Percentiles rank a stretch among this genome's conserved stretches.
phyloP scores from a whole-genome alignment of 2,797 vertebrate species.

The Avahi laniger region DNA sequence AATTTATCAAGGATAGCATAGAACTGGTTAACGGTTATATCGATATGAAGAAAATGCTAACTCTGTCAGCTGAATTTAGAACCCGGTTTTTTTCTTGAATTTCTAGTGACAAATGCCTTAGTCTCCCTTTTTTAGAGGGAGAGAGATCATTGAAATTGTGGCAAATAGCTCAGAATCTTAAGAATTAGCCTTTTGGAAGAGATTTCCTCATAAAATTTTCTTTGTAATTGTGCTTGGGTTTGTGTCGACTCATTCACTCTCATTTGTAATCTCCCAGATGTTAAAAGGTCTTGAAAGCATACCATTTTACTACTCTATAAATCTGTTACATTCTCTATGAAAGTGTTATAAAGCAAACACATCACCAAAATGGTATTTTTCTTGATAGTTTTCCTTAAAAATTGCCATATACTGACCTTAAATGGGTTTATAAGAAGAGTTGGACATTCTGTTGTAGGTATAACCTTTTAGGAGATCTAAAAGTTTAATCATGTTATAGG shows the following conservation, averaged over 20 bases:
- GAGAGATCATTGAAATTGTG: neutral
- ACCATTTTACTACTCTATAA: neutral
- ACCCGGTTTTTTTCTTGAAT: conserved; percentile 23
- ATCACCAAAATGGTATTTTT: conserved; percentile 18
- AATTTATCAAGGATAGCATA: neutral
- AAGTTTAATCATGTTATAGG: neutral
- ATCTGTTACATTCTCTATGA: neutral
- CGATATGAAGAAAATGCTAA: neutral
- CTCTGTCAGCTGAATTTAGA: conserved; percentile 28
- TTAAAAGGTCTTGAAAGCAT: conserved; percentile 37
- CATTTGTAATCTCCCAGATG: neutral
- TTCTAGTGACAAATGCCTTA: neutral
- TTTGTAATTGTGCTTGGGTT: conserved; percentile 9
- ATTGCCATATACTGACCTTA: neutral
- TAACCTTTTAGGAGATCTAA: conserved; percentile 34
- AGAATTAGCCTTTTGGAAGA: neutral
- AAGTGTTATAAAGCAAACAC: conserved; percentile 32
- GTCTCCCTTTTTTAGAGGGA: conserved; percentile 19
- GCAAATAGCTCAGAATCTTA: neutral
- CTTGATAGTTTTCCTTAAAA: conserved; percentile 1
- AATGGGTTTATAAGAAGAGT: neutral
- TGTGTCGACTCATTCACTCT: neutral
- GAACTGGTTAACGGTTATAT: neutral
- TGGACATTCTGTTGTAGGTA: neutral
- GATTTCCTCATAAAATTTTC: conserved; percentile 36